phyloP scores from a whole-genome alignment of 2,113 vertebrate genomes.

The Apteryx owenii region DNA sequence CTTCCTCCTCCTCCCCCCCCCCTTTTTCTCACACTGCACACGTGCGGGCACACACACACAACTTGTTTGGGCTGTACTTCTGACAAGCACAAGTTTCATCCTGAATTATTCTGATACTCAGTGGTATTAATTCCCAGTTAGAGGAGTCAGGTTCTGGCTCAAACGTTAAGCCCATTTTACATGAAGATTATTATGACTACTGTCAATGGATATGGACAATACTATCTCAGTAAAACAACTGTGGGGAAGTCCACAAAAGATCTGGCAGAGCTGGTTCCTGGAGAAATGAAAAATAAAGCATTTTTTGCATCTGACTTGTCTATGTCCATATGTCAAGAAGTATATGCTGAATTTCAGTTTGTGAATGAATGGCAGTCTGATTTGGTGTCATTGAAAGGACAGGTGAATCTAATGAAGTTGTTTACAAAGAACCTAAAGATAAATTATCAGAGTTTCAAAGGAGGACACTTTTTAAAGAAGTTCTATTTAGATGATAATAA shows the following conservation, averaged over 20 bases:
- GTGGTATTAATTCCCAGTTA: neutral
- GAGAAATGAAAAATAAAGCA: conserved; percentile 18
- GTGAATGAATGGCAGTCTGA: neutral
- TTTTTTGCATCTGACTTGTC: neutral
- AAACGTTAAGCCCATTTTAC: neutral
- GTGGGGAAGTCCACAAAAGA: conserved; percentile 45
- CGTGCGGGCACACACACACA: too few species aligned
- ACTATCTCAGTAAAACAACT: conserved; percentile 55
- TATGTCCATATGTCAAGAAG: neutral
- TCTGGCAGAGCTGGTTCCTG: neutral
- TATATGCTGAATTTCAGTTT: neutral
- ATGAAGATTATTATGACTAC: conserved; percentile 10
- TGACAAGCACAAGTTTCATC: neutral
- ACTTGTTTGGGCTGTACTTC: neutral
- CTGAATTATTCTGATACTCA: neutral
- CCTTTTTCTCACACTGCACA: neutral
- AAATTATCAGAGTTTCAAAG: neutral
- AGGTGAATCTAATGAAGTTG: neutral
- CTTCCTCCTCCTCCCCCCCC: too few species aligned
- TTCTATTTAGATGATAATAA: neutral
- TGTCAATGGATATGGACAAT: conserved; percentile 30
- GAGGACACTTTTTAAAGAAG: neutral
- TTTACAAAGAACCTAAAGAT: neutral
- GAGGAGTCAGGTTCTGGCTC: neutral
- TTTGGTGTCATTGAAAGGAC: neutral